A percentile compares a stretch with the other conserved stretches of the same genome.
Conservation (phyloP, 92 coral and sea anemone genomes). For the Umimayanthus kanabou region DNA sequence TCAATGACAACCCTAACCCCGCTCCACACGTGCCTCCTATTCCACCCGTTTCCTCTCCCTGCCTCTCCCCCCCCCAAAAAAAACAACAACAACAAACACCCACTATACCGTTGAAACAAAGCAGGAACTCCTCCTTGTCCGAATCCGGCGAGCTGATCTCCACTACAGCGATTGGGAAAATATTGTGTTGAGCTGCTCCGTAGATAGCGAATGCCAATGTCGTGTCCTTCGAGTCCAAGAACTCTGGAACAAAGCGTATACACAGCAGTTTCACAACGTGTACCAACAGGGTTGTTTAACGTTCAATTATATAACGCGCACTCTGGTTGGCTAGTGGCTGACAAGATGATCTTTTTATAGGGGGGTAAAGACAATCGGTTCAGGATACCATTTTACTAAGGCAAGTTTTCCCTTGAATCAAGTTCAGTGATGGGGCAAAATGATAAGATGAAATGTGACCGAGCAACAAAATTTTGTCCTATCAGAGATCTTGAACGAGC, state of each 20-base stretch:
- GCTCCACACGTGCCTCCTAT: not conserved
- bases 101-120: slow-evolving; percentile 89
- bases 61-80: too few relatives aligned
- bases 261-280: not conserved
- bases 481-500: too few relatives aligned
- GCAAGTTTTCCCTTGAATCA: too few relatives aligned
- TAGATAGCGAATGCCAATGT: slow-evolving; percentile 95
- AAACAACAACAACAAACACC: too few relatives aligned
- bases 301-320: not conserved
- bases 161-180: slow-evolving; percentile 89
- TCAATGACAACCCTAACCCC: too few relatives aligned
- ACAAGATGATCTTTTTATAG: too few relatives aligned
- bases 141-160: slow-evolving; percentile 73
- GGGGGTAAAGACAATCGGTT: too few relatives aligned
- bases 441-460: too few relatives aligned
- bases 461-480: too few relatives aligned
- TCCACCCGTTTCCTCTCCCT: too few relatives aligned
- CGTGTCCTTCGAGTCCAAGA: slow-evolving; percentile 86
- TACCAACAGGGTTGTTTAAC: not conserved
- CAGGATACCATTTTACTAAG: too few relatives aligned
- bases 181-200: slow-evolving; percentile 91
- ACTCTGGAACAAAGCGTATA: slow-evolving; percentile 54
- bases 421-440: too few relatives aligned
- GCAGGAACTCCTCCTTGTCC: slow-evolving; percentile 72
- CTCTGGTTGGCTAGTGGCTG: not conserved